Evolutionary conservation across 2,113 vertebrate species (phyloP), one percentile per base, ranked within the genome.

Genomic region (Sciurus niger): DNA sequence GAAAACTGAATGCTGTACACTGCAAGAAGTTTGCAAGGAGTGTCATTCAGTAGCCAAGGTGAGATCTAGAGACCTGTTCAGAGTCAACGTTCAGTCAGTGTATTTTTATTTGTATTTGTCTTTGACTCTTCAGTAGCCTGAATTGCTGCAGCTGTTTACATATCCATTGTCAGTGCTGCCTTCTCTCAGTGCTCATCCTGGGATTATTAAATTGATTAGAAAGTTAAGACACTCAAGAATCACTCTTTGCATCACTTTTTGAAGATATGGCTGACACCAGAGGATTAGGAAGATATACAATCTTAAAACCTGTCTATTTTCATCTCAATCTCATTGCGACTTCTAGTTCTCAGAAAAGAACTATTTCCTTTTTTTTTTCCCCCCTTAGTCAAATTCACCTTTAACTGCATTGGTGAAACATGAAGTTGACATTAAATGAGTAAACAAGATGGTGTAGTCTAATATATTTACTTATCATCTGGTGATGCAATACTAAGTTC

Each of bases 161-260:
- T 80, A 87, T 32, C 18, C 72, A 72, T 63, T 51, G 24, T 63
- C 13, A 14, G 10, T n/a, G 9, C 46, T 83, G 55, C 43, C 24
- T 51, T 8, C 13, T 78, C 32, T 84, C 13, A 37, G 43, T 40
- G 37, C 43, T 1, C 51, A 68, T 73, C 24, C 53, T 58, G 68
- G 14, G 6, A 58, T 18, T 90, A 20, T 53, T 67, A 86, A 84
- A 92, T 76, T 91, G 37, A 58, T 96, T 84, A 95, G 51, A 80
- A 96, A 94, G 18, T 68, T 77, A 34, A 78, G 9, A 91, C 7
- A 60, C 24, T 63, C 20, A 55, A 77, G 6, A 92, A 58, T 22
- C 37, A 68, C n/a, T 55, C 40, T 83, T 79, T 20, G 8, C 34
- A 78, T 83, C 79, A 67, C 1, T 37, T 79, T 85, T 67, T 84